Evolutionary conservation across 2,113 vertebrate genomes (phyloP), one percentile per base, ranked within the genome.

Genomic region (Phalacrocorax pelagicus): DNA sequence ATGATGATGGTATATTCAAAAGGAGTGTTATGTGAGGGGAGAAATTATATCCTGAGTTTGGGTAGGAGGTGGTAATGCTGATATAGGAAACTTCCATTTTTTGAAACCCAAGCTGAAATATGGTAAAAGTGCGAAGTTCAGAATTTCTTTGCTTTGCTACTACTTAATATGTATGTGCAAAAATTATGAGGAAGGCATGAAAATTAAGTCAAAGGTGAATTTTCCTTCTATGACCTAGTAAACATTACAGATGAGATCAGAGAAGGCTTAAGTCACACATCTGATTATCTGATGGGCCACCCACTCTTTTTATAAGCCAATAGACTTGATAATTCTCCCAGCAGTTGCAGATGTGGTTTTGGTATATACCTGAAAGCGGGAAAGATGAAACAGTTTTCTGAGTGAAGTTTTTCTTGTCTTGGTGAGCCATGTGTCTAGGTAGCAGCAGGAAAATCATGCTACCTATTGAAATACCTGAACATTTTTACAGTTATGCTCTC

Each of bases 341-440:
- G 5, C 26, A 32, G 40, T 16, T 77, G 59, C 15, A 61, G 49
- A 3, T 42, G 29, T n/a, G 6, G 2, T 15, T 49, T 70, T 51
- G 34, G 38, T 65, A 16, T 21, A 20, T 72, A 69, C 15, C 4
- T 85, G 52, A 65, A 86, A 72, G 46, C 23, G 46, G 62, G 44
- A 61, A 80, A 36, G 55, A 44, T 21, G 10, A 24, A 44, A 19
- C 11, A 17, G 32, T 59, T 89, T 84, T 63, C 10, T 46, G 38
- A 71, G 27, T 52, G 46, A 69, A 72, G 22, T 18, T 44, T 93
- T 96, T 86, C 59, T 73, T 86, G 27, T 75, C n/a, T 83, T 13
- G 34, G 23, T 27, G 40, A 63, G 58, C 36, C 13, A 2, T 24
- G 4, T 44, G 14, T 65, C 11, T 19, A 21, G 23, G 24, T 40